Evolutionary conservation across 2,797 vertebrate species (phyloP), one percentile per base, ranked within the genome.

Genomic region (Discoglossus pictus): DNA sequence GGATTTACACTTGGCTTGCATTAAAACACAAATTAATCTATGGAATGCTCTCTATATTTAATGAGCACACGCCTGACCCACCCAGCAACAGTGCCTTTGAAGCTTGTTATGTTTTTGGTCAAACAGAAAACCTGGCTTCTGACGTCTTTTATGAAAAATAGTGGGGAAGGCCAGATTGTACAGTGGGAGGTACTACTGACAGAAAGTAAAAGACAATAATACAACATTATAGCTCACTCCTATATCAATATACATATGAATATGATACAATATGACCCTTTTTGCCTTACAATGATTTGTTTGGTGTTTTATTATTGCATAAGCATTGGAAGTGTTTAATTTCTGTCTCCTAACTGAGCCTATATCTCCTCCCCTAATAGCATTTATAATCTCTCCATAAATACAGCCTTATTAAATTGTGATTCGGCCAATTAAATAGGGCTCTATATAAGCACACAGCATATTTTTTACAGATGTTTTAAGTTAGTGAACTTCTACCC

Each of bases 71-170:
- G 36, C 61, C 68, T 58, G 68, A 64, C 53, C 60, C 68, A 58
- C 68, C 68, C 68, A 71, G 67, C 67, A 70, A 70, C 67, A 55
- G 36, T 44, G 61, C 24, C 68, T 71, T 71, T 71, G 68, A 71
- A 71, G 68, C 52, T 56, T 63, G 60, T 58, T 64, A 51, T 71
- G 60, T 43, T 58, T 58, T 71, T 64, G 68, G 61, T 71, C 36
- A 58, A 70, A 63, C 52, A 70, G 40, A 40, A 62, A 62, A 24
- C 24, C 52, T 63, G 46, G 52, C 39, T 25, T 58, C 34, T 63
- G 68, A 47, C 46, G 18, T 71, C 47, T 69, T 58, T n/a, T 58
- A 20, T 58, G 38, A 13, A 42, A 39, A 7, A 7, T 7, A 48
- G 10, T 31, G 9, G 42, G 18, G 52, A 50, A 35, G 35, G 51